Conservation (phyloP, 2,888 invertebrate genomes). For the Hirtodrosophila histrioides region DNA sequence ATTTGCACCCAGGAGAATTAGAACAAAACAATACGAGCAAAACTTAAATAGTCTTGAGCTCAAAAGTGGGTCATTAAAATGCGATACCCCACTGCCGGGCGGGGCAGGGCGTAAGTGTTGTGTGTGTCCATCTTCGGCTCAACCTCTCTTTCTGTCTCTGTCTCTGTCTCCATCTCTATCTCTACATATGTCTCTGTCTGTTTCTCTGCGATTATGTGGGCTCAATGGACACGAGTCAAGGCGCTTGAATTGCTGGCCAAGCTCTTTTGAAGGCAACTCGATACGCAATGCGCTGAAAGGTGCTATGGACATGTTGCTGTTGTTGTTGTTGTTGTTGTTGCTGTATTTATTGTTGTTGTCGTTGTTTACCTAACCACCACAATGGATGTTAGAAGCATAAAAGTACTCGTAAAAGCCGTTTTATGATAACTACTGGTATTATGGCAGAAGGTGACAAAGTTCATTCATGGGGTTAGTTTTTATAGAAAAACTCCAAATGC, state of each 20-base stretch:
- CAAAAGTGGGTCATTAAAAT: conserved; percentile 83
- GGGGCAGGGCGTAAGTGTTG: conserved; percentile 14
- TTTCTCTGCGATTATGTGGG: conserved; percentile 57
- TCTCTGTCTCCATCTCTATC: not conserved
- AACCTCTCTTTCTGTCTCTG: not conserved
- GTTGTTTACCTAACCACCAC: not conserved
- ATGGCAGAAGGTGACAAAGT: conserved; percentile 63
- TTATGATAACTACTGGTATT: conserved; percentile 61
- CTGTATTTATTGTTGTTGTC: conserved; percentile 25
- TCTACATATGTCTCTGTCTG: conserved; percentile 3
- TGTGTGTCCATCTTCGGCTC: conserved; percentile 1
- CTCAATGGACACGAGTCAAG: conserved; percentile 73
- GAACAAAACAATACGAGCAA: conserved; percentile 78
- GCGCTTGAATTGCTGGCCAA: conserved; percentile 64
- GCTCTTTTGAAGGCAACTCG: conserved; percentile 73
- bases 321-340: conserved; percentile 6
- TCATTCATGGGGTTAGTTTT: conserved; percentile 54
- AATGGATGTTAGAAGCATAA: conserved; percentile 37
- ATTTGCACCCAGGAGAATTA: conserved; percentile 70
- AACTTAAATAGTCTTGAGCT: conserved; percentile 78
- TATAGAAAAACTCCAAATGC: conserved; percentile 2
- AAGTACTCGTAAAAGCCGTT: conserved; percentile 62
- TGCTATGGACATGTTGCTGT: conserved; percentile 23
- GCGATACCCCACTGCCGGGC: conserved; percentile 54
- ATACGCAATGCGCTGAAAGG: conserved; percentile 56